Evolutionary conservation across 1,140 invertebrate genomes (phyloP).

Genomic region (Drosophila tristis): DNA sequence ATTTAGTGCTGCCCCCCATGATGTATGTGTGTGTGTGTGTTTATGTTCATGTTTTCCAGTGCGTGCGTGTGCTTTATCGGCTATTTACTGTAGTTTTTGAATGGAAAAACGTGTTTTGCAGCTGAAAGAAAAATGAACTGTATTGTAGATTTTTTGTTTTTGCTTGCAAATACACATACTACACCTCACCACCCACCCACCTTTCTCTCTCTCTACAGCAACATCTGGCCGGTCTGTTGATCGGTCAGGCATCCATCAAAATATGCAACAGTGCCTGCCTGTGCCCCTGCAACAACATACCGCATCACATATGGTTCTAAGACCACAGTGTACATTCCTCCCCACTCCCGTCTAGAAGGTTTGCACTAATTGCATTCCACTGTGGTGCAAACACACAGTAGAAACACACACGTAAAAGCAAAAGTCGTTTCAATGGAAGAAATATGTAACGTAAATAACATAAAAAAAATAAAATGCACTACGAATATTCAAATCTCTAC

Average conservation of each 20-base stretch:
- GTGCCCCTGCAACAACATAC: conserved; percentile 2
- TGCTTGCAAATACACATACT: not conserved
- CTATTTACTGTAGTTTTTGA: conserved; percentile 28
- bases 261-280: too few species aligned
- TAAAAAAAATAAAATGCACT: too few species aligned
- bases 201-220: not conserved
- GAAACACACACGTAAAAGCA: conserved; percentile 13
- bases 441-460: conserved; percentile 14
- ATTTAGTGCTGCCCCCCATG: conserved; percentile 64
- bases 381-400: not conserved
- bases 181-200: too few species aligned
- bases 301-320: conserved; percentile 6
- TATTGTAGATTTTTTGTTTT: conserved; percentile 50
- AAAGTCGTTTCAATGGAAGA: conserved; percentile 7
- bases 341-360: too few species aligned
- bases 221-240: too few species aligned
- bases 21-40: conserved; percentile 24
- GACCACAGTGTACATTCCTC: too few species aligned
- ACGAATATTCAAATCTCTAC: not conserved
- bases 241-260: too few species aligned
- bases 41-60: not conserved
- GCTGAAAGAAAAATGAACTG: conserved; percentile 50
- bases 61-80: conserved; percentile 30
- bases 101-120: conserved; percentile 69
- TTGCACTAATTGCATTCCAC: too few species aligned